phyloP scores from a whole-genome alignment of 2,113 vertebrate genomes.

The Isichthys henryi region DNA sequence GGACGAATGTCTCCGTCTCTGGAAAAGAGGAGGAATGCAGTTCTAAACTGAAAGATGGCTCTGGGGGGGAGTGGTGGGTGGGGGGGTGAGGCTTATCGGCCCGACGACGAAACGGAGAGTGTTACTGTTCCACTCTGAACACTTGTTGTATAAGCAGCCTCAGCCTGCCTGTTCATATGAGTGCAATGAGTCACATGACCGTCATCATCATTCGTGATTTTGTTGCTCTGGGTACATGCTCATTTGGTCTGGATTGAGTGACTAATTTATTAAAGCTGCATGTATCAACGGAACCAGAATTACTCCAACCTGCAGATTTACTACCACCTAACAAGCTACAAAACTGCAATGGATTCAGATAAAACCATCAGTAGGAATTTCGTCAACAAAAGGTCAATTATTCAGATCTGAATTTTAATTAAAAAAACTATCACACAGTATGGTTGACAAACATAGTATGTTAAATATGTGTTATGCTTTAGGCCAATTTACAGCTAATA shows the following conservation, averaged over 20 bases:
- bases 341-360: background rate
- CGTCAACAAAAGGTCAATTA: background rate
- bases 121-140: background rate
- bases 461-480: background rate
- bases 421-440: background rate
- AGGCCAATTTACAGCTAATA: too few relatives aligned
- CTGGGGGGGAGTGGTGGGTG: too few relatives aligned
- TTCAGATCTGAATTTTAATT: background rate
- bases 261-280: background rate
- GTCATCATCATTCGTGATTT: too few relatives aligned
- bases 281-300: background rate
- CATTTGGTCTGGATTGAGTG: background rate
- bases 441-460: too few relatives aligned
- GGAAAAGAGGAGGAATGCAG: constrained; percentile 48
- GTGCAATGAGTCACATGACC: background rate
- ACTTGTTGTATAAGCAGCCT: background rate
- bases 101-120: background rate
- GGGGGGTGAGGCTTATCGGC: background rate
- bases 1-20: constrained; percentile 74
- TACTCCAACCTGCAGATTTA: background rate
- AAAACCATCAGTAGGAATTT: background rate
- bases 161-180: background rate
- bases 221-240: background rate
- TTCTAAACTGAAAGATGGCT: background rate
- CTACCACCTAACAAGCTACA: background rate